Evolutionary conservation across 2,113 vertebrate species (phyloP).

Genomic region (Pycnonotus jocosus): DNA sequence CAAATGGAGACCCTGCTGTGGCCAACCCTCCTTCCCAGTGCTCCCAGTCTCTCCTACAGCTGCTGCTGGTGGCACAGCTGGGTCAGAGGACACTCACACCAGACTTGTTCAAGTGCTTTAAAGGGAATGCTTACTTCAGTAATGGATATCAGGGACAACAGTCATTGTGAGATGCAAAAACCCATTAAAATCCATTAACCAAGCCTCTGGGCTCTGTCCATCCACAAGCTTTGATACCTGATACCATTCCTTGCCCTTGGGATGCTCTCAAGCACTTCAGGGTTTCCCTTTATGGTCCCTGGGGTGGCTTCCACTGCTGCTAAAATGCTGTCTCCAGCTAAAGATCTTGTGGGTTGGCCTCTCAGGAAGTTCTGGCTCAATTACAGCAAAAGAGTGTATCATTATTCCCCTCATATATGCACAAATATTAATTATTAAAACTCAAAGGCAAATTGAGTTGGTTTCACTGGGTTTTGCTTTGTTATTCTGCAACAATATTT

Average conservation of each 20-base stretch:
- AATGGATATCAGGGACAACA: background rate
- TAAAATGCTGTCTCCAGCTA: background rate
- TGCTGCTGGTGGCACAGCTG: background rate
- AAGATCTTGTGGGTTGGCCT: background rate
- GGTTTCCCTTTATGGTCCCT: background rate
- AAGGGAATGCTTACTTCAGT: background rate
- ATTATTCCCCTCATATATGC: background rate
- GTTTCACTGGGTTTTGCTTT: background rate
- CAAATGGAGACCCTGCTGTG: fast-evolving
- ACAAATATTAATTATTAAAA: slow-evolving; percentile 4
- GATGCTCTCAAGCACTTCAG: background rate
- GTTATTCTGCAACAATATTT: slow-evolving; percentile 44
- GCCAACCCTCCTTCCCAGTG: background rate
- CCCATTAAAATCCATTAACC: background rate
- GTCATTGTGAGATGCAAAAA: background rate
- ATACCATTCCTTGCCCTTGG: background rate
- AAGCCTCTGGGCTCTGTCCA: fast-evolving
- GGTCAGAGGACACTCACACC: background rate
- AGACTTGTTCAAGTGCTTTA: background rate
- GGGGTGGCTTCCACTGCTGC: background rate
- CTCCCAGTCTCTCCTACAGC: background rate
- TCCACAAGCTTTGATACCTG: background rate
- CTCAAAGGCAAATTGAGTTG: background rate
- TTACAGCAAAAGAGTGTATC: background rate
- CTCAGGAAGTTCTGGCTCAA: background rate